These are phyloP conservation scores for Acanthornis magna DNA, from an alignment of 2,797 vertebrate genomes.

Conservation along the genomic window DNA sequence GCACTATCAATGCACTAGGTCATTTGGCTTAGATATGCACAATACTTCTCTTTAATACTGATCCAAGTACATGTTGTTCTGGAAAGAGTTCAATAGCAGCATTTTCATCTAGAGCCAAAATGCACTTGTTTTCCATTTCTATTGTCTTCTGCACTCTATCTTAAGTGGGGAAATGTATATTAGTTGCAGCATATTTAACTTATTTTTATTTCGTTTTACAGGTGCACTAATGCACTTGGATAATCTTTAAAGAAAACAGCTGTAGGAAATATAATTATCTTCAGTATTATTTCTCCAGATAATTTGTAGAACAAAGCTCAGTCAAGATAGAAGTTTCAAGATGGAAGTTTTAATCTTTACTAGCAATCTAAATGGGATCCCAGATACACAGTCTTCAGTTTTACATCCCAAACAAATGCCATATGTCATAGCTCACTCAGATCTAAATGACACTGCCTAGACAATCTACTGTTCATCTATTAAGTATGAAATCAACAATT, in stretches of 20 bases:
- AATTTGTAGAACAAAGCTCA: conserved; percentile 40
- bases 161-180: conserved; percentile 33
- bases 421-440: not conserved
- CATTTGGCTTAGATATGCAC: conserved; percentile 68
- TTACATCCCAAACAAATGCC: not conserved
- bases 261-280: conserved; percentile 41
- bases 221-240: conserved; percentile 46
- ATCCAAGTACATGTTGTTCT: conserved; percentile 83
- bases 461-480: not conserved
- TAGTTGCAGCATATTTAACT: conserved; percentile 38
- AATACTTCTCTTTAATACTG: conserved; percentile 73
- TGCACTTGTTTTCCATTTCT: conserved; percentile 54
- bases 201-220: conserved; percentile 62
- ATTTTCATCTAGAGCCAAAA: conserved; percentile 76
- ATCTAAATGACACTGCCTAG: not conserved
- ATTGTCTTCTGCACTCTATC: conserved; percentile 64
- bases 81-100: conserved; percentile 73
- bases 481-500: not conserved
- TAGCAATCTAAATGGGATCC: conserved; percentile 56
- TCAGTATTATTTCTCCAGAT: conserved; percentile 21
- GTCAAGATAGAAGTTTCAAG: conserved; percentile 10
- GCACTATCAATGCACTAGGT: conserved; percentile 65
- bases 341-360: conserved; percentile 54
- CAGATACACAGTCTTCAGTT: not conserved
- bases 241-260: conserved; percentile 34